Conservation (phyloP, 1,140 invertebrate species). For the Drosophila equinoxialis region DNA sequence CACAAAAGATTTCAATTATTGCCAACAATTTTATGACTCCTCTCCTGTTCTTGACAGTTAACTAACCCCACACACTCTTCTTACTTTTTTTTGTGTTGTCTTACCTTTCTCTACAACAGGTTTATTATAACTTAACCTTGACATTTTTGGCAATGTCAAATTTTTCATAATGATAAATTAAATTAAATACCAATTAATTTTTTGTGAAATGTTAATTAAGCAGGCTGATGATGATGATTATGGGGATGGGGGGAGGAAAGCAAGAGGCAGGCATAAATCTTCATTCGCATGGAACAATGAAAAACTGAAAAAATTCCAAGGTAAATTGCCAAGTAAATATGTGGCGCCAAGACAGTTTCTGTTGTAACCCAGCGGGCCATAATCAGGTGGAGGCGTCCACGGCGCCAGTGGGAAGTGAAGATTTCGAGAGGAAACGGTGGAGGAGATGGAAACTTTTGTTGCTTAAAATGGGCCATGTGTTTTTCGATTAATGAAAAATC, state of each 20-base stretch:
- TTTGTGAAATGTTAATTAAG: conserved; percentile 16
- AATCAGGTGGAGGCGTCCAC: neutral
- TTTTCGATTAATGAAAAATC: conserved; percentile 8
- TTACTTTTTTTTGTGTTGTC: neutral
- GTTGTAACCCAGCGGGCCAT: conserved; percentile 7
- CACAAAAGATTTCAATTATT: conserved; percentile 19
- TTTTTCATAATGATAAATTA: conserved; percentile 36
- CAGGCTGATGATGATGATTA: neutral
- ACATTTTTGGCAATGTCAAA: conserved; percentile 52
- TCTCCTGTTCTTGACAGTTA: conserved; percentile 4
- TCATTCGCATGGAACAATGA: neutral
- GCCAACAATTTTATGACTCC: conserved; percentile 4
- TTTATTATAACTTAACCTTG: conserved; percentile 43
- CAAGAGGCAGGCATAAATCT: neutral
- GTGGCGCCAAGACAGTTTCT: neutral
- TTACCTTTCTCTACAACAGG: neutral
- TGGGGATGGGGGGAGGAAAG: neutral
- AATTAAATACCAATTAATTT: conserved; percentile 30
- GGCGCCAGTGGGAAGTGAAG: neutral
- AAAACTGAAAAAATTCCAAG: conserved; percentile 11
- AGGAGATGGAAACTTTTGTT: neutral
- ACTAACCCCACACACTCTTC: neutral
- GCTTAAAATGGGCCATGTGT: neutral
- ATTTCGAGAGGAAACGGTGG: neutral
- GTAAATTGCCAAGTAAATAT: conserved; percentile 6